Evolutionary conservation across 2,797 vertebrate genomes (phyloP).

Genomic region (Philypnodon macrostomus): DNA sequence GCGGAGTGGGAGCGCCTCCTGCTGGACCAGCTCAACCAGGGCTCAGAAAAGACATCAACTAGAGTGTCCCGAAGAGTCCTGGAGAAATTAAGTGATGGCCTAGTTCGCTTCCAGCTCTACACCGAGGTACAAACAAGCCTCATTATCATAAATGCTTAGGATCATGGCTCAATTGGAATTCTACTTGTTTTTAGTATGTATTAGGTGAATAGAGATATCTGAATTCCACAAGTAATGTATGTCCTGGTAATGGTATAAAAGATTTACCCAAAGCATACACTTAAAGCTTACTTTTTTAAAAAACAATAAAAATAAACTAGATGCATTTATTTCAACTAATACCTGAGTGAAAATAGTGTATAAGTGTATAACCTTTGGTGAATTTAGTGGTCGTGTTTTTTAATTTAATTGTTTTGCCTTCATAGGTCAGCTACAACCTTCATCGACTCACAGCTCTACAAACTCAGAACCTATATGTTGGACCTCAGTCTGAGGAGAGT

Average conservation of each 20-base stretch:
- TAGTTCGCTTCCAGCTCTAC: constrained; percentile 82
- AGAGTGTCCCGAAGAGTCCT: constrained; percentile 46
- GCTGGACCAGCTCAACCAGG: constrained; percentile 71
- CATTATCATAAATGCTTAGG: too few species aligned
- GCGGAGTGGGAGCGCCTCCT: constrained; percentile 83
- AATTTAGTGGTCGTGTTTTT: not conserved
- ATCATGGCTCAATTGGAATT: too few species aligned
- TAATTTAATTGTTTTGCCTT: not conserved
- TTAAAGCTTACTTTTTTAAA: too few species aligned
- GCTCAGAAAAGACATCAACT: not conserved
- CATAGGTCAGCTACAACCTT: constrained; percentile 81
- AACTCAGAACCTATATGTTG: constrained; percentile 85
- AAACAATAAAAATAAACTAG: too few species aligned
- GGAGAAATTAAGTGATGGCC: constrained; percentile 69
- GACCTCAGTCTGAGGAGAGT: constrained; percentile 69
- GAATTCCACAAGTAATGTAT: too few species aligned
- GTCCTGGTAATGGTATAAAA: too few species aligned
- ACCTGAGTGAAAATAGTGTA: too few species aligned
- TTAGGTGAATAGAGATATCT: too few species aligned
- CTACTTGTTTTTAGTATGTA: too few species aligned
- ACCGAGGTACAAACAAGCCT: constrained; percentile 77
- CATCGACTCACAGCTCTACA: constrained; percentile 81
- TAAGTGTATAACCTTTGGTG: too few species aligned
- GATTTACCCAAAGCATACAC: too few species aligned
- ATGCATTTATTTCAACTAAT: too few species aligned